phyloP scores from a whole-genome alignment of 2,113 vertebrate genomes.

The Brachirus orientalis region DNA sequence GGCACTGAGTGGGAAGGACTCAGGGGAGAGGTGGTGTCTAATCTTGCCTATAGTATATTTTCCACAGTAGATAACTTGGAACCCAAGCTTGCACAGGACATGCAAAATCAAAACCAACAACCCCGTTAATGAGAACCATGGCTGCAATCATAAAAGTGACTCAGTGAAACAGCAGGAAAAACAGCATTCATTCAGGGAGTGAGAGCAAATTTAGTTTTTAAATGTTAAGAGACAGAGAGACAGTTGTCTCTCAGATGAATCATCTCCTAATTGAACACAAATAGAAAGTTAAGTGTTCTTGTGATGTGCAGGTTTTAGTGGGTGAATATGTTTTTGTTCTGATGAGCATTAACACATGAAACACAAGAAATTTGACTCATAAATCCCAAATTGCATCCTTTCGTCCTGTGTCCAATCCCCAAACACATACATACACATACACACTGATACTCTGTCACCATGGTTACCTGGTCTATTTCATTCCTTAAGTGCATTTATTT shows the following conservation, averaged over 20 bases:
- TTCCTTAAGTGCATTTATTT: conserved; percentile 67
- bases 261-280: conserved; percentile 41
- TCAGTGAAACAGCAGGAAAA: neutral
- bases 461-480: conserved; percentile 70
- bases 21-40: neutral
- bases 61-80: conserved; percentile 25
- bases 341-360: conserved; percentile 59
- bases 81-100: neutral
- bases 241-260: conserved; percentile 18
- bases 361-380: conserved; percentile 61
- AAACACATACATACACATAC: conserved; percentile 31
- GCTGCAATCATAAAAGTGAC: conserved; percentile 20
- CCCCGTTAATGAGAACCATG: neutral
- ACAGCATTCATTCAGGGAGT: conserved; percentile 4
- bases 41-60: conserved; percentile 20
- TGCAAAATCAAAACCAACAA: conserved; percentile 29
- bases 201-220: conserved; percentile 24
- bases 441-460: conserved; percentile 66
- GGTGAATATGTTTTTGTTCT: conserved; percentile 35
- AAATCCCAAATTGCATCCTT: conserved; percentile 61
- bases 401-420: conserved; percentile 42
- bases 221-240: conserved; percentile 26
- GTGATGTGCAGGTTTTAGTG: conserved; percentile 37
- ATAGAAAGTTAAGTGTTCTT: conserved; percentile 42
- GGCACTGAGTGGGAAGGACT: conserved; percentile 12